phyloP scores from a whole-genome alignment of 1,140 invertebrate genomes.

The Tetragnatha versicolor region DNA sequence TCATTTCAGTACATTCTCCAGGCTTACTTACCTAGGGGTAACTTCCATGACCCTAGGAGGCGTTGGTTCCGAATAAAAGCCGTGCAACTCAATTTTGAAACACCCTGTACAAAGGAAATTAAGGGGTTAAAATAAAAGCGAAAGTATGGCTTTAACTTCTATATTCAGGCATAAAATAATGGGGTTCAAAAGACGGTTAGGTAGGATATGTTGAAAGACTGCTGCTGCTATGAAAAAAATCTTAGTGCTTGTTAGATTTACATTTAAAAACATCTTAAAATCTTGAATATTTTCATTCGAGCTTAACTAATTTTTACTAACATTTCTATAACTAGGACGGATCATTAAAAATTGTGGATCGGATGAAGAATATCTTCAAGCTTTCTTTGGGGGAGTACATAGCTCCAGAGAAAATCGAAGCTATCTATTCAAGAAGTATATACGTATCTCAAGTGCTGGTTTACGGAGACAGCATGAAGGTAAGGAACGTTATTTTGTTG shows the following conservation, averaged over 20 bases:
- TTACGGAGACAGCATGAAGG: conserved; percentile 95
- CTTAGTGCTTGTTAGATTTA: neutral
- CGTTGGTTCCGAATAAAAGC: too few relatives aligned
- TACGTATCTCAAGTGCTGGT: conserved; percentile 96
- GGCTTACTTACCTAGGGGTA: too few relatives aligned
- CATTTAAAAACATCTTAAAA: neutral
- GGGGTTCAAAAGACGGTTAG: too few relatives aligned
- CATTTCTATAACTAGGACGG: conserved; percentile 77
- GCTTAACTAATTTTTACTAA: neutral
- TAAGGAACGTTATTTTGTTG: conserved; percentile 61
- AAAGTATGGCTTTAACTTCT: too few relatives aligned
- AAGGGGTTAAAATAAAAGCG: too few relatives aligned
- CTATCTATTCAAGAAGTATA: conserved; percentile 89
- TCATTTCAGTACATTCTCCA: too few relatives aligned
- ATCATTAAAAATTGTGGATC: conserved; percentile 92
- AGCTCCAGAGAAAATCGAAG: conserved; percentile 98
- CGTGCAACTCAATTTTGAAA: too few relatives aligned
- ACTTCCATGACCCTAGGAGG: too few relatives aligned
- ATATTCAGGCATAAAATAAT: too few relatives aligned
- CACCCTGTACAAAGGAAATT: too few relatives aligned
- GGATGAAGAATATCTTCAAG: conserved; percentile 97
- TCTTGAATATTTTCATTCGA: neutral
- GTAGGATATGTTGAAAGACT: too few relatives aligned
- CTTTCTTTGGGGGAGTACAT: conserved; percentile 98
- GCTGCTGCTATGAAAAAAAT: too few relatives aligned